A percentile compares a stretch with the other conserved stretches of the same genome.
These are phyloP conservation scores for Eleginops maclovinus DNA, from an alignment of 2,113 vertebrate species.

Conservation along the genomic window DNA sequence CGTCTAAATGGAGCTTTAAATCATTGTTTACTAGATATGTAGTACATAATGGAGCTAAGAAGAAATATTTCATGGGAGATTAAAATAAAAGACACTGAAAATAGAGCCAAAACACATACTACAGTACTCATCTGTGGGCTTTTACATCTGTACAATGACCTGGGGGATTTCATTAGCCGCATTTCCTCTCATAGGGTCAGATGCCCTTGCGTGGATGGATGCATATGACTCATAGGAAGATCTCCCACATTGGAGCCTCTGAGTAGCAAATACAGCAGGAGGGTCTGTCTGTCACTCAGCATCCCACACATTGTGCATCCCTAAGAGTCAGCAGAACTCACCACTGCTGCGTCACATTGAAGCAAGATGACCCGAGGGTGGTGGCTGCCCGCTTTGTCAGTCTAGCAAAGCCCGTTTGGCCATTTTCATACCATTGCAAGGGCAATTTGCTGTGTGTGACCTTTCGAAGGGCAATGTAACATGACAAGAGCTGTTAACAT, in stretches of 20 bases:
- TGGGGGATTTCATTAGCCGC: slow-evolving; percentile 48
- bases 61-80: not conserved
- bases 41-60: not conserved
- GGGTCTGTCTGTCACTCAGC: slow-evolving; percentile 60
- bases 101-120: not conserved
- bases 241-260: slow-evolving; percentile 43
- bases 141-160: slow-evolving; percentile 21
- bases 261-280: slow-evolving; percentile 22
- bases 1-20: not conserved
- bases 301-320: slow-evolving; percentile 52
- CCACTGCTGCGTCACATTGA: slow-evolving; percentile 69
- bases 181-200: slow-evolving; percentile 46
- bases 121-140: not conserved
- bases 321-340: slow-evolving; percentile 72
- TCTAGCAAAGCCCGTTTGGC: slow-evolving; percentile 70
- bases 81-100: not conserved
- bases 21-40: not conserved
- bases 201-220: slow-evolving; percentile 45
- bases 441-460: slow-evolving; percentile 77
- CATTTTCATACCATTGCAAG: slow-evolving; percentile 67
- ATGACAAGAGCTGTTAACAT: slow-evolving; percentile 78
- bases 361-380: slow-evolving; percentile 67
- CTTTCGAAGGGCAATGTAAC: slow-evolving; percentile 76
- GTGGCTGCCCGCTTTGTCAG: slow-evolving; percentile 70
- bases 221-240: slow-evolving; percentile 55